A percentile compares a stretch with the other conserved stretches of the same genome.
Conservation (phyloP, 2,797 vertebrate genomes). For the Delichon dasypus region DNA sequence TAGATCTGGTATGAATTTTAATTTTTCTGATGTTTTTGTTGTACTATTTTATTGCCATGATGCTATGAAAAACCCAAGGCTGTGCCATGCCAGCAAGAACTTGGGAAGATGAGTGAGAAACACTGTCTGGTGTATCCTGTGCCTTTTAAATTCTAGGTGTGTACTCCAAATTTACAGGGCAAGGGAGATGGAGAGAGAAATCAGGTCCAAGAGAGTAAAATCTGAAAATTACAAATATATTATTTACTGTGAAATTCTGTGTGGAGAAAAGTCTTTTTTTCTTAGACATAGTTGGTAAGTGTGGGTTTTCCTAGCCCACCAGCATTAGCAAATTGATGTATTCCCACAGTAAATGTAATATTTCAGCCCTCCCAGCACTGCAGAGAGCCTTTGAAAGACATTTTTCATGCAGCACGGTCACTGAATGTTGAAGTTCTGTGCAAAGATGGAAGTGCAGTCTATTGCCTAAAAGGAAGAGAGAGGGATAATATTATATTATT, state of each 20-base stretch:
- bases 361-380: background rate
- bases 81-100: background rate
- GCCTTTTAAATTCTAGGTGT: background rate
- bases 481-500: background rate
- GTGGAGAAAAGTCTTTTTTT: background rate
- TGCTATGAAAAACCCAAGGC: background rate
- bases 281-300: background rate
- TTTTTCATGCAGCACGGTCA: background rate
- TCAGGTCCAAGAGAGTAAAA: background rate
- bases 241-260: background rate
- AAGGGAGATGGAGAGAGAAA: background rate
- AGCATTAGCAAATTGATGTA: background rate
- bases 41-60: fast-evolving
- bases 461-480: background rate
- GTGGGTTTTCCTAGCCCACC: background rate
- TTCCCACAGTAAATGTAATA: background rate
- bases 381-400: background rate
- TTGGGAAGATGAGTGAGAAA: background rate
- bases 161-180: background rate
- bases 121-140: fast-evolving
- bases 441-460: background rate
- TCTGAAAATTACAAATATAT: background rate
- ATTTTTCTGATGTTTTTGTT: background rate
- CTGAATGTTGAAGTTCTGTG: background rate
- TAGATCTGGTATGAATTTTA: background rate